A percentile compares a stretch with the other conserved stretches of the same genome.
These are phyloP conservation scores for Simalia tracyae DNA, from an alignment of 2,797 vertebrate species.

Conservation along the genomic window DNA sequence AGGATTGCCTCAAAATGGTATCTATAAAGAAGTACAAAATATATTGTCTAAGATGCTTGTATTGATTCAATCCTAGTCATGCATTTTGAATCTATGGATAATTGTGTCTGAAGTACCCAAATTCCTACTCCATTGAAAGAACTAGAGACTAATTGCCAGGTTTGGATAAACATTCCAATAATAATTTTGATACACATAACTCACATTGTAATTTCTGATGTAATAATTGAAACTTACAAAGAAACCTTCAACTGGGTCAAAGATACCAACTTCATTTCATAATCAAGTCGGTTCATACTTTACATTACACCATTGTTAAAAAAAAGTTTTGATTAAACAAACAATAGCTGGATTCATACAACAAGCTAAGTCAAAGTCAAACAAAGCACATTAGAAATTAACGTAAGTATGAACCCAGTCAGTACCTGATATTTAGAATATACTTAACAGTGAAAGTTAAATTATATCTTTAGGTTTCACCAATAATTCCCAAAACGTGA, in stretches of 20 bases:
- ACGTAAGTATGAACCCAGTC: not conserved
- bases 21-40: not conserved
- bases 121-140: not conserved
- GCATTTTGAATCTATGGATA: not conserved
- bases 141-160: not conserved
- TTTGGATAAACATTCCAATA: not conserved
- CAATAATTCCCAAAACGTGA: not conserved
- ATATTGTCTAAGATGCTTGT: not conserved
- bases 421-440: not conserved
- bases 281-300: conserved; percentile 3
- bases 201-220: not conserved
- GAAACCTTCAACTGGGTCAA: conserved; percentile 35
- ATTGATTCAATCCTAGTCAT: not conserved
- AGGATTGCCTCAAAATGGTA: not conserved
- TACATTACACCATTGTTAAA: not conserved
- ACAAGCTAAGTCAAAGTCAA: not conserved
- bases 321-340: not conserved
- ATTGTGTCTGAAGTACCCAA: not conserved
- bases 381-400: not conserved
- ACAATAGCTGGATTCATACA: not conserved
- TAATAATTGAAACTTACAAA: not conserved
- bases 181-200: not conserved
- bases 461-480: not conserved
- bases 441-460: not conserved
- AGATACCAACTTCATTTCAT: conserved; percentile 61